Evolutionary conservation across 2,113 vertebrate species (phyloP), one percentile per base, ranked within the genome.

Genomic region (Xerus inauris): DNA sequence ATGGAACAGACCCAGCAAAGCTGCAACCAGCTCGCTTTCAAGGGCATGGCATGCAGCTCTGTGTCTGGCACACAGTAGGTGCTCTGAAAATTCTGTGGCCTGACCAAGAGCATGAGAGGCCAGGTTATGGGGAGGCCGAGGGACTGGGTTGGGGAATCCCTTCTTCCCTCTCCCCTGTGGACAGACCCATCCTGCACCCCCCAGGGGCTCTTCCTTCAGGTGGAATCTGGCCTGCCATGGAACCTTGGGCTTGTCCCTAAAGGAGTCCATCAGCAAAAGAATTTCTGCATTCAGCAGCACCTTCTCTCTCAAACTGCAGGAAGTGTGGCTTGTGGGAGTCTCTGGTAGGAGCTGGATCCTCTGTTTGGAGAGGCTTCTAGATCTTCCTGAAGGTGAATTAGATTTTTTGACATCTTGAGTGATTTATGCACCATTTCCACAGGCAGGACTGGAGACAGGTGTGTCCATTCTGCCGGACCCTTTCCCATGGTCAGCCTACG

Each of bases 401-500:
- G 13, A 19, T 12, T 42, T n/a, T 38, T 35, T 64, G 47, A 12
- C 3, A 0, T 65, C 14, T 42, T 8, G 40, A 12, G 5, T 40
- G 35, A n/a, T 26, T 64, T 6, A 14, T 1, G 11, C 6, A 24
- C n/a, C 42, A 4, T 38, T 59, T 67, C 26, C 35, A 26, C 32
- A 71, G 12, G 42, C 10, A 42, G 12, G 32, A 6, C 32, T 28
- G 14, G 35, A 40, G 20, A 9, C 0, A 1, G 10, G 83, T 1
- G 11, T 38, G 8, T 8, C 5, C 19, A 20, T 57, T 17, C 69
- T 5, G 0, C 71, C 40, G 22, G 45, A 38, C 22, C 47, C 5
- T 30, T 2, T 72, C 30, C 71, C 14, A 1, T 0, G 1, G 0
- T 17, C 0, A 16, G 24, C 30, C 32, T 5, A 0, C 6, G 69